A percentile compares a stretch with the other conserved stretches of the same genome.
Conservation (phyloP, 2,797 vertebrate species). For the Trematomus bernacchii region DNA sequence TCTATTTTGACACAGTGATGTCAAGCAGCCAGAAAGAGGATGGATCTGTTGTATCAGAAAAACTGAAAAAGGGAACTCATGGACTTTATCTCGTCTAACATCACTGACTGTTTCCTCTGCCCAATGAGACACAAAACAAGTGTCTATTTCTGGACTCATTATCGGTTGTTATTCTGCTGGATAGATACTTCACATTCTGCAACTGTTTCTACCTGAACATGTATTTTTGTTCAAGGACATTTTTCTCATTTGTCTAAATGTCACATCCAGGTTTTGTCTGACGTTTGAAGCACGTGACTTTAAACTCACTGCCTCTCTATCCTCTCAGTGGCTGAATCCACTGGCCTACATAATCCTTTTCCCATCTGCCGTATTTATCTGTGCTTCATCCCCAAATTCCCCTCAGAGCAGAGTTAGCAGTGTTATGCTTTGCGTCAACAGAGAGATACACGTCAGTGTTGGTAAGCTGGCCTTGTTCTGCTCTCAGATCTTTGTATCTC, state of each 20-base stretch:
- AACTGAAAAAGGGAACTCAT: not conserved
- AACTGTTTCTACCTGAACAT: not conserved
- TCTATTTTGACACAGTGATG: no score
- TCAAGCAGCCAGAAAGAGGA: not conserved
- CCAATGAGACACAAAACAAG: not conserved
- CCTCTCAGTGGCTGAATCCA: not conserved
- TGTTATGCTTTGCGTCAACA: slow-evolving; percentile 29
- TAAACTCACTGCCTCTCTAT: slow-evolving; percentile 9
- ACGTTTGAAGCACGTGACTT: not conserved
- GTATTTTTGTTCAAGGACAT: not conserved
- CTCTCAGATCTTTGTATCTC: slow-evolving; percentile 13
- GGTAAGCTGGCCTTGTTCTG: slow-evolving; percentile 9
- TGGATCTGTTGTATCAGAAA: not conserved
- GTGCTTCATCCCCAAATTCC: not conserved
- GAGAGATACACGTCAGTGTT: slow-evolving; percentile 18
- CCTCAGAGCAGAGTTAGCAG: slow-evolving; percentile 18
- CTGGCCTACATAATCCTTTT: slow-evolving; percentile 3
- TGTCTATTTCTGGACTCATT: not conserved
- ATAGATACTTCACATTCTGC: no score
- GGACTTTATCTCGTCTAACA: not conserved
- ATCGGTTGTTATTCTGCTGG: not conserved
- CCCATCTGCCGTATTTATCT: slow-evolving; percentile 1
- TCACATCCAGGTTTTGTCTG: slow-evolving; percentile 2
- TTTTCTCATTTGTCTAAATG: slow-evolving; percentile 9
- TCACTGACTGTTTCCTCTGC: not conserved